Evolutionary conservation across 2,113 vertebrate genomes (phyloP).

Genomic region (Elephas maximus): DNA sequence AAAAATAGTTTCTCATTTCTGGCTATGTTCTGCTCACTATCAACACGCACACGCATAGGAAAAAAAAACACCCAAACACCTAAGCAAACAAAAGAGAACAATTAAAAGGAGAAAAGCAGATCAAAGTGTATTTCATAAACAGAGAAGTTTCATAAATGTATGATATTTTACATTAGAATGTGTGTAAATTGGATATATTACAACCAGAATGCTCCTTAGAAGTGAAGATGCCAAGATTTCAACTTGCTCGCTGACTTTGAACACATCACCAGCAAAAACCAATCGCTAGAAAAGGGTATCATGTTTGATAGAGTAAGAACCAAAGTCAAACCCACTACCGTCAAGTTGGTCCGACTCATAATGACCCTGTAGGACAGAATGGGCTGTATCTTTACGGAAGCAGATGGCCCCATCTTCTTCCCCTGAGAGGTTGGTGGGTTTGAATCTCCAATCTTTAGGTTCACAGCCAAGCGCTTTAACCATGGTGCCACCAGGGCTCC

Average conservation of each 20-base stretch:
- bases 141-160: not conserved
- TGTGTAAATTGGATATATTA: not conserved
- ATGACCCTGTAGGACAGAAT: not conserved
- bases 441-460: too few relatives aligned
- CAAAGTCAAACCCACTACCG: not conserved
- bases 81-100: not conserved
- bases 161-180: not conserved
- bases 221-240: not conserved
- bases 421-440: not conserved
- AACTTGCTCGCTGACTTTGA: not conserved
- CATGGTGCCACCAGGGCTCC: too few relatives aligned
- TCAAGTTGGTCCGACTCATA: not conserved
- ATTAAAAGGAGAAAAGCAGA: not conserved
- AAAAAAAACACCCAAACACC: not conserved
- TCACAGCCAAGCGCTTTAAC: too few relatives aligned
- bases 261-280: not conserved
- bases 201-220: not conserved
- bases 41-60: not conserved
- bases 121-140: not conserved
- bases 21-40: slow-evolving; percentile 16
- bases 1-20: slow-evolving; percentile 66
- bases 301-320: not conserved
- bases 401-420: not conserved
- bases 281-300: not conserved
- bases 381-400: not conserved